Evolutionary conservation across 1,140 invertebrate genomes (phyloP), one percentile per base, ranked within the genome.

Genomic region (Metaphire vulgaris): DNA sequence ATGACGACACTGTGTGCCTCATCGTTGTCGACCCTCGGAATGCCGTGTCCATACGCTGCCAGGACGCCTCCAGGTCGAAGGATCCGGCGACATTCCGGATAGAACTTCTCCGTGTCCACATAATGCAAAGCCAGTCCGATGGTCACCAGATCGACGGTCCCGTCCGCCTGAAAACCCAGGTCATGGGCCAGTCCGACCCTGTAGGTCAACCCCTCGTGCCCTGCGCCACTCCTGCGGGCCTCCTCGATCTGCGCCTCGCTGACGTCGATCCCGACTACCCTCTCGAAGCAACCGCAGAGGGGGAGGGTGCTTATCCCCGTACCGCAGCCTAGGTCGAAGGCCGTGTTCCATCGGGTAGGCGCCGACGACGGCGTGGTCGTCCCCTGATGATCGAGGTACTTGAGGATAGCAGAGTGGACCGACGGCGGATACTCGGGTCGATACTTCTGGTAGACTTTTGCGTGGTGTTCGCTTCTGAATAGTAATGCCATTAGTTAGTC

Each of bases 31-130:
- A 21, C 6, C 41, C 41, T 6, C 21, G 41, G 41, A 56, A 76
- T 64, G 1, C 77, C 80, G 78, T 87, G 87, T 0, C 82, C 83
- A 76, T 84, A 87, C 0, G 85, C 79, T 15, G 86, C 85, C 15
- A 88, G 66, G 2, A 87, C 82, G 2, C 88, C 87, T 34, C 84
- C 82, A 2, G 84, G 83, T 26, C 79, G 78, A 6, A 89, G 77
- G 32, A 88, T 79, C 76, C 88, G 77, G 29, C 80, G 79, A 1
- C 82, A 85, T 80, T 89, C 88, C 30, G 77, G 75, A 75, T 85
- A 88, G 79, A 89, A 89, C 70, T 81, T 81, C 1, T 83, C 82
- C 15, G 85, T 67, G 77, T 89, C 82, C 78, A 89, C 85, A 88
- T 88, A 89, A 75, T 89, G 88, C 69, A 85, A 80, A 21, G 86